Conservation (phyloP, 2,888 invertebrate species). For the Morpho helenor region DNA sequence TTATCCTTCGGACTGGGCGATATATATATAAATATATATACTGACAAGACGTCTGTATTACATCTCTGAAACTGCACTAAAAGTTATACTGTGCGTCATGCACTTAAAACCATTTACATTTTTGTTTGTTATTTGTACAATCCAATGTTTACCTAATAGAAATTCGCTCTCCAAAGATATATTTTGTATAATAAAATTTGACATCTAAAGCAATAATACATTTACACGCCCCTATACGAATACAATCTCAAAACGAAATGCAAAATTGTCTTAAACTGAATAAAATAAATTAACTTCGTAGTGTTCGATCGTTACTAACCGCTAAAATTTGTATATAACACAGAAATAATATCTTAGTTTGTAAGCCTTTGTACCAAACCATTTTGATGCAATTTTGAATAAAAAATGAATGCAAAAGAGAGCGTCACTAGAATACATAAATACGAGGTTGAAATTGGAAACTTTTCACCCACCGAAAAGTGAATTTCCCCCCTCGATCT, state of each 20-base stretch:
- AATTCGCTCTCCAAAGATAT: slow-evolving; percentile 3
- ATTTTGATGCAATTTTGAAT: slow-evolving; percentile 46
- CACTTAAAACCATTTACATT: no score
- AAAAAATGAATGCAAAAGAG: slow-evolving; percentile 50
- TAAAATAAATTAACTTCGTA: slow-evolving; percentile 49
- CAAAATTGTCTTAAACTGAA: slow-evolving; percentile 58
- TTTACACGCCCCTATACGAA: slow-evolving; percentile 54
- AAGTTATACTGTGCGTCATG: no score
- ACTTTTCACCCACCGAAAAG: slow-evolving; percentile 67
- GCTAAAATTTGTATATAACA: slow-evolving; percentile 62
- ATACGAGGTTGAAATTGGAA: slow-evolving; percentile 47
- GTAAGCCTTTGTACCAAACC: slow-evolving; percentile 76
- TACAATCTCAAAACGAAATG: slow-evolving; percentile 65
- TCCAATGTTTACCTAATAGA: neutral
- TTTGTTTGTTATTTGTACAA: no score
- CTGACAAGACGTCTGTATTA: no score
- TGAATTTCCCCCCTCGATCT: slow-evolving; percentile 47
- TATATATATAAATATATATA: no score
- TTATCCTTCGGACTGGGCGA: no score
- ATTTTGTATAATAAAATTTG: slow-evolving; percentile 24
- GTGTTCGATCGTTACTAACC: slow-evolving; percentile 32
- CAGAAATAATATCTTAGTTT: slow-evolving; percentile 72
- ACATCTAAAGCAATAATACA: slow-evolving; percentile 51
- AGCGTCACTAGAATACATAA: slow-evolving; percentile 38
- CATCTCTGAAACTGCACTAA: no score